These are phyloP conservation scores for Pangasius mekongensis DNA, from an alignment of 2,797 vertebrate genomes.

Conservation along the genomic window DNA sequence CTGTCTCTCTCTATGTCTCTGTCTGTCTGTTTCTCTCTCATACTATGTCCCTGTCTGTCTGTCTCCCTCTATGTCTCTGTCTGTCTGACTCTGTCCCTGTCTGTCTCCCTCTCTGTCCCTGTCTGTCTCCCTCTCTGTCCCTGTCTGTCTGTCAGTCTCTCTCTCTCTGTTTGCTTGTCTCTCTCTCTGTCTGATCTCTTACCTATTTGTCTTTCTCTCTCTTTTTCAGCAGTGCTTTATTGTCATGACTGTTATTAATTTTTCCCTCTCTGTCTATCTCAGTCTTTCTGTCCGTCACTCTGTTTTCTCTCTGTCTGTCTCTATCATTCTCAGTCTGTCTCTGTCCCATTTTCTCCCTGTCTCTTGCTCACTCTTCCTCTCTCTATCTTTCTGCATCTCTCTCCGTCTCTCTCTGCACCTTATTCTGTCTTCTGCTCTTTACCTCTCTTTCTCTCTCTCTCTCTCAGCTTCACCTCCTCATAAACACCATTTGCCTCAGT, in stretches of 20 bases:
- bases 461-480: background rate
- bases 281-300: no score
- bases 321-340: background rate
- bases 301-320: background rate
- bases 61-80: no score
- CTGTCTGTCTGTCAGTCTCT: background rate
- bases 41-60: background rate
- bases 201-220: background rate
- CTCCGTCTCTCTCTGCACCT: background rate
- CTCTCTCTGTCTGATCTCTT: background rate
- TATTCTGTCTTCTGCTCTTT: background rate
- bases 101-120: background rate
- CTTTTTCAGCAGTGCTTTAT: no score
- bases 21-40: background rate
- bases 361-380: background rate
- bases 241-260: no score
- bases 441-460: background rate
- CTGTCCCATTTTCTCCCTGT: background rate
- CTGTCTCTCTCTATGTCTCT: background rate
- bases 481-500: background rate
- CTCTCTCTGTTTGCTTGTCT: background rate
- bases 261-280: no score
- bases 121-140: background rate
- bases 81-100: no score
- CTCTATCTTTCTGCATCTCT: background rate